Base-by-base conservation (phyloP, 2,888 invertebrate species). In the Miltochrista miniata region DNA sequence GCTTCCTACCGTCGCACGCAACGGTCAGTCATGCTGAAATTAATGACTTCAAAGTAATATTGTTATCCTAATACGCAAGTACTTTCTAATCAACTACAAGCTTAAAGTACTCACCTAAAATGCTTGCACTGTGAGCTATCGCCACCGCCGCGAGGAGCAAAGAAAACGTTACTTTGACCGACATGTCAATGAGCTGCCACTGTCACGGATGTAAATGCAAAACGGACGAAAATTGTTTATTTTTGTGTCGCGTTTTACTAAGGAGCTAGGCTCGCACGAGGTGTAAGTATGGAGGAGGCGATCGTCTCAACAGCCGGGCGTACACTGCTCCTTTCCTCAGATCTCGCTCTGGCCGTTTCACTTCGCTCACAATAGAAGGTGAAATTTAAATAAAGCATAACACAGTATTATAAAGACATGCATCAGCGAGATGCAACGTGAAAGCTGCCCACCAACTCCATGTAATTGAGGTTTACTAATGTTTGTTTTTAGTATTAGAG, bases 311-410 rank as follows among this genome's bases (percentile, higher is more conserved):
- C 67, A 68, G 88, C 79, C 78, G 70, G 77, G 74, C 75, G 64
- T 66, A 82, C 75, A 89, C 90, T 88, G 87, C 79, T 87, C 88
- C 88, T 90, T 85, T 73, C 75, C 81, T 79, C 79, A 81, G 79
- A 88, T 88, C 87, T 85, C 76, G 76, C 74, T 70, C 74, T 68
- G 79, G 72, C 76, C 81, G 88, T 90, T 89, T 89, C 89, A 88
- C 90, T 82, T 80, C 83, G 72, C 81, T 83, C 79, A 89, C 88
- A 90, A 90, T 89, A 89, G 91, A 90, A 90, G 90, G 90, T 90
- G 91, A 91, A 90, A 90, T 87, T 90, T 88, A 86, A 90, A 87
- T 90, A 89, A 90, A 87, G 83, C 85, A 87, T 88, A 89, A 88
- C 84, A 76, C 74, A 68, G 80, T 79, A 76, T 67, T 72, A 74